Percentiles rank a stretch among this genome's conserved stretches.
Conservation (phyloP, 2,113 vertebrate species). For the Paratilapia polleni region DNA sequence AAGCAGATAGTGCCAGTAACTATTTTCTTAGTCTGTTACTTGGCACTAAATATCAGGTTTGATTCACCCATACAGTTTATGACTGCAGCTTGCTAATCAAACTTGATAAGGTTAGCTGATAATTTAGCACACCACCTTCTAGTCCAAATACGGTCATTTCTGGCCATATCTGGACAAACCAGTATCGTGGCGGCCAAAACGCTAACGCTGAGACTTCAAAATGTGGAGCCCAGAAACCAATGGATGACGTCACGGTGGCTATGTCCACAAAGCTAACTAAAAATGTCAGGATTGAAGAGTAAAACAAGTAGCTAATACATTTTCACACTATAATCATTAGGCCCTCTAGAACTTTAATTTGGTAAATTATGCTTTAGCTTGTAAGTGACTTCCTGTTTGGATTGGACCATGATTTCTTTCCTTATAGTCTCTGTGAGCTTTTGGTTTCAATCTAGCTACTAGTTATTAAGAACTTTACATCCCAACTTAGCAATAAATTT, state of each 20-base stretch:
- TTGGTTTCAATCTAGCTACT: background rate
- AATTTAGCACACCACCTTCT: background rate
- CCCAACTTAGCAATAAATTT: background rate
- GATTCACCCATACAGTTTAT: background rate
- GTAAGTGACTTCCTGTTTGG: background rate
- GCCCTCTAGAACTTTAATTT: background rate
- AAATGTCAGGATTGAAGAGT: background rate
- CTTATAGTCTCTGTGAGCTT: background rate
- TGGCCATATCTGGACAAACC: background rate
- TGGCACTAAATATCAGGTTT: accelerated
- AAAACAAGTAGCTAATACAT: background rate
- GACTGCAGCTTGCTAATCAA: background rate
- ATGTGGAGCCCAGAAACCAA: background rate
- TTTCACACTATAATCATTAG: background rate
- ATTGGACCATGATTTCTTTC: background rate
- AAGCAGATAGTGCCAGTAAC: background rate
- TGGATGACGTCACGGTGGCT: background rate
- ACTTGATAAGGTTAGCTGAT: background rate
- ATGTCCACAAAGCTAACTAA: background rate
- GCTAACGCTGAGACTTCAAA: background rate
- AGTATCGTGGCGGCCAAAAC: background rate
- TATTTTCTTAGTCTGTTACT: background rate
- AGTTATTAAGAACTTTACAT: background rate
- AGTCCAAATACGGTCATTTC: background rate
- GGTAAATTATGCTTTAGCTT: background rate